A percentile compares a stretch with the other conserved stretches of the same genome.
phyloP scores from a whole-genome alignment of 1,140 invertebrate genomes.

The Forficula auricularia region DNA sequence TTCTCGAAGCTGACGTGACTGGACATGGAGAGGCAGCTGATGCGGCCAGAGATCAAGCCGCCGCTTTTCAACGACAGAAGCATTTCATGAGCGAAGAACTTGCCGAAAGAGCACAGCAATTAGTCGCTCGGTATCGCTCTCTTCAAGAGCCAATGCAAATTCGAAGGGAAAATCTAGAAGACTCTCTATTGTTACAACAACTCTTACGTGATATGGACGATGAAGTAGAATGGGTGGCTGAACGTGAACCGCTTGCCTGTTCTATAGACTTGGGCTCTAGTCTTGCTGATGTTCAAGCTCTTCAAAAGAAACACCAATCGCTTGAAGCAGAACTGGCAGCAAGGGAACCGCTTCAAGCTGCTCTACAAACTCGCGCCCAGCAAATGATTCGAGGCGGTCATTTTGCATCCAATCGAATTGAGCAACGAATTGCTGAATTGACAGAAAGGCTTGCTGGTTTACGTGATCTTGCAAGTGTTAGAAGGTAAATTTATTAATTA shows the following conservation, averaged over 20 bases:
- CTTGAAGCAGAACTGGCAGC: conserved; percentile 66
- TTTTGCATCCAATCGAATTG: conserved; percentile 57
- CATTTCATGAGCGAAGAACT: conserved; percentile 79
- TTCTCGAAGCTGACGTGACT: conserved; percentile 61
- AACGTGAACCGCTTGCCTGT: conserved; percentile 68
- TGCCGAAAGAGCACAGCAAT: conserved; percentile 44
- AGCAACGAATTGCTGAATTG: conserved; percentile 41
- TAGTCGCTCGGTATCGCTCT: conserved; percentile 57
- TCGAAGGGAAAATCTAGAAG: conserved; percentile 72
- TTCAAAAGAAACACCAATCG: conserved; percentile 90
- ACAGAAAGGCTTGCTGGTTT: conserved; percentile 43
- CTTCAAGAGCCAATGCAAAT: conserved; percentile 80
- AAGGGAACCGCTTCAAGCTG: conserved; percentile 61
- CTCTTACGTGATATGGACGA: conserved; percentile 73
- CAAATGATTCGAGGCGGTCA: conserved; percentile 69
- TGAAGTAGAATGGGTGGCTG: conserved; percentile 64
- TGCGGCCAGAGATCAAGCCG: conserved; percentile 55
- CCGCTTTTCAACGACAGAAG: conserved; percentile 49
- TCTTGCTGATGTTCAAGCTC: conserved; percentile 78
- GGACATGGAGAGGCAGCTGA: conserved; percentile 62
- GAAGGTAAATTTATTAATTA: too few species aligned
- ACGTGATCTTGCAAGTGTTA: conserved; percentile 48
- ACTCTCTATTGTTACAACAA: conserved; percentile 67
- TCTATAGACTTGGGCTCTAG: conserved; percentile 61
- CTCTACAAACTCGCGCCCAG: conserved; percentile 47